Base-by-base conservation (phyloP, 2,113 vertebrate species). In the Sigmodon hispidus region DNA sequence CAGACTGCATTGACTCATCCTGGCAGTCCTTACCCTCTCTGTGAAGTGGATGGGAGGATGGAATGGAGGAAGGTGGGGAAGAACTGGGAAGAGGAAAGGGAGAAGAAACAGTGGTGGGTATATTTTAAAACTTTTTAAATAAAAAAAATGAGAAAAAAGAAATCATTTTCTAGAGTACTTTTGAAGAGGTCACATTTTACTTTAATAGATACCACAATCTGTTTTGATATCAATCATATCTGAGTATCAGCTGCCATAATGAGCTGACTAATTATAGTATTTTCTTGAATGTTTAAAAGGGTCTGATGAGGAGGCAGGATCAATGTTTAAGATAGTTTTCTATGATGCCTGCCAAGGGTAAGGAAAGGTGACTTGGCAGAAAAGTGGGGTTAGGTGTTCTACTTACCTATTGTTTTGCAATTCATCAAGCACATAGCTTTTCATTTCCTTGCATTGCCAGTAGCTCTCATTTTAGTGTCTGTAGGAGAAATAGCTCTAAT, bases 151-250 rank as follows among this genome's bases (percentile, higher is more conserved):
- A n/a, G n/a, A n/a, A n/a, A n/a, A n/a, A n/a, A n/a, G n/a, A n/a
- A n/a, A n/a, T n/a, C n/a, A n/a, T n/a, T n/a, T 92, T 24, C 63
- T 87, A 57, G 55, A 90, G 34, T 79, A 91, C 90, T 94, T 95
- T 93, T 72, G 65, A 80, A 94, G 72, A 94, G 90, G 87, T 90
- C 45, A 87, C 31, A 12, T 40, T 96, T 90, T 87, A 13, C 79
- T 85, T 22, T 31, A 67, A 85, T 34, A 7, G 86, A 76, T 92
- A 57, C 43, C n/a, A 76, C 87, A 67, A 50, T 69, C 40, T 88
- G 24, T 73, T 87, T n/a, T n/a, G n/a, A n/a, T n/a, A n/a, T n/a
- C n/a, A n/a, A n/a, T n/a, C n/a, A n/a, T n/a, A n/a, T n/a, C n/a
- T 45, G 9, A 93, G 76, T 86, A 75, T 91, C 73, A 86, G 45